These are phyloP conservation scores for Peromyscus melanophrys DNA, from an alignment of 2,797 vertebrate genomes.

Conservation along the genomic window DNA sequence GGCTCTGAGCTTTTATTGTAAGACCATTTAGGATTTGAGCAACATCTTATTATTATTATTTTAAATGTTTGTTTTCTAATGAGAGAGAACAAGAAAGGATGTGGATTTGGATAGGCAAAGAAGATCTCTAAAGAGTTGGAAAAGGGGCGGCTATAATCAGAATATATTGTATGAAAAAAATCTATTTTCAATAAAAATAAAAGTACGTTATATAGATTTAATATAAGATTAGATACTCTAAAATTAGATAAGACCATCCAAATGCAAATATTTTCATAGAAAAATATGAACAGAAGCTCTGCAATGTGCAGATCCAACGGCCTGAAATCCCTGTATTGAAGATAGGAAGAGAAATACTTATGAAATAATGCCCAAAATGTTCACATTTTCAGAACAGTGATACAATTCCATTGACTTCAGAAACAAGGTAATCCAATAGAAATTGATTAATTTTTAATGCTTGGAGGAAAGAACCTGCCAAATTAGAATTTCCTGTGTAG, in stretches of 20 bases:
- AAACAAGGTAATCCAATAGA: not conserved
- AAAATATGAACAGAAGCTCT: not conserved
- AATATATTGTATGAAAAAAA: not conserved
- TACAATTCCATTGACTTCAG: not conserved
- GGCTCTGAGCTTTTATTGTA: no score
- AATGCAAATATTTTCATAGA: not conserved
- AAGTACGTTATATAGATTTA: not conserved
- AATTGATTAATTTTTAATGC: not conserved
- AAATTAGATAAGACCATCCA: not conserved
- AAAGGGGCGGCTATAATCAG: not conserved
- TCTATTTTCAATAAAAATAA: not conserved
- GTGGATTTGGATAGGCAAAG: not conserved
- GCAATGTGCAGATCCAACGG: not conserved
- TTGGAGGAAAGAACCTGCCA: not conserved
- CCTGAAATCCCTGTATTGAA: not conserved
- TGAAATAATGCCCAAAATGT: not conserved
- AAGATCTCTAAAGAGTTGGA: not conserved
- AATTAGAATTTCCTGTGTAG: not conserved
- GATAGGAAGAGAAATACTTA: not conserved
- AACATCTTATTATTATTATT: not conserved
- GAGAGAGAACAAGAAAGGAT: not conserved
- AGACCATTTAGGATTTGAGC: no score
- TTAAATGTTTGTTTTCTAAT: not conserved
- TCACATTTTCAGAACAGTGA: not conserved
- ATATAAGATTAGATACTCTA: not conserved